Evolutionary conservation across 2,797 vertebrate genomes (phyloP).

Genomic region (Streptopelia turtur): DNA sequence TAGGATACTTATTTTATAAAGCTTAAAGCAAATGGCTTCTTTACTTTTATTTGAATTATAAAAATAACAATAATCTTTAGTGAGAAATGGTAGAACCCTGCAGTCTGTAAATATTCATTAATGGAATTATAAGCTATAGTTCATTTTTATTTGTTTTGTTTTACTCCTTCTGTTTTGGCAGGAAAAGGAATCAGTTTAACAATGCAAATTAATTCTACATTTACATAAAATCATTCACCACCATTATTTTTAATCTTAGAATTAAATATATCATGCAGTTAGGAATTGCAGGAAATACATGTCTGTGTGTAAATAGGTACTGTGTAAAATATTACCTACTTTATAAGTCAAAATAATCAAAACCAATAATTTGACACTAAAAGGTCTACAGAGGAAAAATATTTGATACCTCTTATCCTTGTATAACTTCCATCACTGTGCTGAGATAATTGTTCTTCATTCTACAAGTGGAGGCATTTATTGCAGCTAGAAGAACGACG

Average conservation of each 20-base stretch:
- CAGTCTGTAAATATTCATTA: constrained; percentile 37
- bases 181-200: constrained; percentile 40
- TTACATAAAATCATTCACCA: constrained; percentile 49
- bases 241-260: constrained; percentile 39
- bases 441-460: neutral
- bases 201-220: constrained; percentile 40
- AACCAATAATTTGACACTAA: neutral
- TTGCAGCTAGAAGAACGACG: neutral
- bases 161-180: constrained; percentile 52
- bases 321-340: constrained; percentile 35
- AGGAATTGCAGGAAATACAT: neutral
- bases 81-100: neutral
- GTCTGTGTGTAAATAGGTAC: constrained; percentile 14
- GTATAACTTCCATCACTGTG: neutral
- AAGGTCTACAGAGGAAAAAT: neutral
- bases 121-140: constrained; percentile 24
- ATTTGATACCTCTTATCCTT: neutral
- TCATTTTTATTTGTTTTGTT: constrained; percentile 30
- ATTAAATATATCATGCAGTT: constrained; percentile 42
- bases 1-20: neutral
- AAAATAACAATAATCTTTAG: neutral
- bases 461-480: neutral
- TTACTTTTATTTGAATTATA: constrained; percentile 11
- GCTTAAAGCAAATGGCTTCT: neutral
- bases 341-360: constrained; percentile 35